Conservation (phyloP, 2,797 vertebrate species). For the Peromyscus eremicus region DNA sequence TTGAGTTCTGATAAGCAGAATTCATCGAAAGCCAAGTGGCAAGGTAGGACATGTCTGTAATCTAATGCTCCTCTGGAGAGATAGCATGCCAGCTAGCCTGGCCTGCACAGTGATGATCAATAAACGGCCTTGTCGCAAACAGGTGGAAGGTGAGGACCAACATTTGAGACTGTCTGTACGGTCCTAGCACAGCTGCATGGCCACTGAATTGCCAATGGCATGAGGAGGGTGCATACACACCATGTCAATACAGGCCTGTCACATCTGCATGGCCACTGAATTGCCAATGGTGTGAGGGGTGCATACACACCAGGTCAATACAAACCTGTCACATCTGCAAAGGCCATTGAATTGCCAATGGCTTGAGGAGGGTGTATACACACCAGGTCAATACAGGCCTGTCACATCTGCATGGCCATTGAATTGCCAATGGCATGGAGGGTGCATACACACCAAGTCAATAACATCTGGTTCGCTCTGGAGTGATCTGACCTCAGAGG, state of each 20-base stretch:
- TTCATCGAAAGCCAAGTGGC: not conserved
- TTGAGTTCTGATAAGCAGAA: not conserved
- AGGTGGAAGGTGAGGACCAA: not conserved
- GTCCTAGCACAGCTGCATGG: not conserved
- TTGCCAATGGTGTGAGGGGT: not conserved
- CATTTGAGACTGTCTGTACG: too few relatives aligned
- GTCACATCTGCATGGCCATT: not conserved
- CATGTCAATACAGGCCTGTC: not conserved
- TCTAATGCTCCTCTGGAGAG: not conserved
- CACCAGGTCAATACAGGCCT: not conserved
- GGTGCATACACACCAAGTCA: not conserved
- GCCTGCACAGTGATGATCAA: not conserved
- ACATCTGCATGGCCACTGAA: not conserved
- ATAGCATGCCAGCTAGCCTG: not conserved
- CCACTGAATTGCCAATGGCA: not conserved
- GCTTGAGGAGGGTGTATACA: not conserved
- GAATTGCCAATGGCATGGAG: not conserved
- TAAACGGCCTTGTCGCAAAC: not conserved
- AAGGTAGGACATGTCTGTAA: not conserved
- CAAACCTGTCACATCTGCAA: not conserved
- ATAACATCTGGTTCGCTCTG: not conserved
- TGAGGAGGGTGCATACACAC: not conserved
- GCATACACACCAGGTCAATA: not conserved
- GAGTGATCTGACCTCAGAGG: not conserved
- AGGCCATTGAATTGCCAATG: not conserved